Base-by-base conservation (phyloP, 2,888 invertebrate genomes). In the Eretmocerus hayati region DNA sequence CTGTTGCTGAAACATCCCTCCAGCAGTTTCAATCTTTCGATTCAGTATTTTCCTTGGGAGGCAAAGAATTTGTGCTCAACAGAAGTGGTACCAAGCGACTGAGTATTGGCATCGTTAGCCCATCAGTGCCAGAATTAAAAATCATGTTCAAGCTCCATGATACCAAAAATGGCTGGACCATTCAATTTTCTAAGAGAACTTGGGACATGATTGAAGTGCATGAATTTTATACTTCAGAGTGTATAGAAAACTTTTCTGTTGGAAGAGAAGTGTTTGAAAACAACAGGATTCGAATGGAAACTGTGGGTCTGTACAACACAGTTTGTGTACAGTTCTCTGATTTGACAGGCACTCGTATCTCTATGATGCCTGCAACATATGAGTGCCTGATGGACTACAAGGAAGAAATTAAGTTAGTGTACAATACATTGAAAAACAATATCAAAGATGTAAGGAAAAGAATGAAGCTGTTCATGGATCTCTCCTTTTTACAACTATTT, bases 381-480 rank as follows among this genome's bases (percentile, higher is more conserved):
- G 11, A 37, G 8, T 8, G 8, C 5, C 21, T 48, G 36, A 42
- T 48, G n/a, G 11, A 9, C 9, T 31, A 37, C 11, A 23, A 48
- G 22, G n/a, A 42, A 16, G 42, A 48, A 42, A 6, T 48, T 9
- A 11, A 42, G 5, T 31, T 15, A 4, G 5, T 11, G 11, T 42
- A 32, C 6, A 4, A 8, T 2, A 20, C 13, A 21, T 9, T 48
- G 2, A 31, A 16, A 2, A 32, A 13, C 8, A 48, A 42, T 11
- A 42, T 42, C 13, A 21, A 11, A 5, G 32, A 48, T 18, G 42
- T 48, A 8, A 4, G 42, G 4, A 48, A 38, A 16, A 21, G 42
- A 6, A 42, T 48, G 2, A 48, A 48, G 15, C 8, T 48, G 9
- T 48, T 48, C 23, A 42, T 48, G 11, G 47, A 48, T 19, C 0